Conservation (phyloP, 1,140 invertebrate genomes). For the Bombus superbus region DNA sequence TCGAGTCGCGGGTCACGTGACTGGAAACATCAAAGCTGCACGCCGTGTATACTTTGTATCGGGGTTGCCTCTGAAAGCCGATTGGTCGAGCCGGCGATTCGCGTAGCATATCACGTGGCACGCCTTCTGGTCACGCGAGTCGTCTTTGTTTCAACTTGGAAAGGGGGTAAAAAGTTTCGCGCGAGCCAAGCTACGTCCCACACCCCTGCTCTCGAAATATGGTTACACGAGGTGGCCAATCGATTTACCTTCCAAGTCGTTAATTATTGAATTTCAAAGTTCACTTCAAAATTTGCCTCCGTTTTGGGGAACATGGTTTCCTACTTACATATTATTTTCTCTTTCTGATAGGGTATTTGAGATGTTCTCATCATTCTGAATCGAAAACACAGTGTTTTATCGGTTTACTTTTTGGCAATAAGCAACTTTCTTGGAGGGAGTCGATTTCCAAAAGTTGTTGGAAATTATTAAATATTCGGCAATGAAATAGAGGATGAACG, state of each 20-base stretch:
- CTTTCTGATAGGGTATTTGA: too few relatives aligned
- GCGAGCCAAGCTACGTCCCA: not conserved
- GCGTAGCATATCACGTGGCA: conserved; percentile 75
- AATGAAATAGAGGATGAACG: too few relatives aligned
- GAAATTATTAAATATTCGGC: not conserved
- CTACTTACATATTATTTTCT: not conserved
- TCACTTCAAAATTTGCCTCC: not conserved
- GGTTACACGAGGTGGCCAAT: not conserved
- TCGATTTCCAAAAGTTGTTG: not conserved
- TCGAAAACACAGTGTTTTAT: not conserved
- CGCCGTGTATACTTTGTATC: conserved; percentile 57
- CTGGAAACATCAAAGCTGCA: conserved; percentile 74
- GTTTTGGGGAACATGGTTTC: not conserved
- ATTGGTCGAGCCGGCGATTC: conserved; percentile 72
- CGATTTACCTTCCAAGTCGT: not conserved
- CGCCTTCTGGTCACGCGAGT: conserved; percentile 78
- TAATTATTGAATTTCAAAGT: not conserved
- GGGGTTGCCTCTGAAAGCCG: conserved; percentile 69
- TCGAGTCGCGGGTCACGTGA: conserved; percentile 72
- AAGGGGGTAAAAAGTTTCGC: conserved; percentile 41
- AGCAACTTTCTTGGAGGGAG: not conserved
- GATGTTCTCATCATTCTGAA: not conserved
- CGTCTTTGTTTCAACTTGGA: conserved; percentile 61
- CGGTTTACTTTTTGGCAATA: too few relatives aligned
- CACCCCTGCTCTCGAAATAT: not conserved